Evolutionary conservation across 2,797 vertebrate species (phyloP), one percentile per base, ranked within the genome.

Genomic region (Garrulus glandarius): DNA sequence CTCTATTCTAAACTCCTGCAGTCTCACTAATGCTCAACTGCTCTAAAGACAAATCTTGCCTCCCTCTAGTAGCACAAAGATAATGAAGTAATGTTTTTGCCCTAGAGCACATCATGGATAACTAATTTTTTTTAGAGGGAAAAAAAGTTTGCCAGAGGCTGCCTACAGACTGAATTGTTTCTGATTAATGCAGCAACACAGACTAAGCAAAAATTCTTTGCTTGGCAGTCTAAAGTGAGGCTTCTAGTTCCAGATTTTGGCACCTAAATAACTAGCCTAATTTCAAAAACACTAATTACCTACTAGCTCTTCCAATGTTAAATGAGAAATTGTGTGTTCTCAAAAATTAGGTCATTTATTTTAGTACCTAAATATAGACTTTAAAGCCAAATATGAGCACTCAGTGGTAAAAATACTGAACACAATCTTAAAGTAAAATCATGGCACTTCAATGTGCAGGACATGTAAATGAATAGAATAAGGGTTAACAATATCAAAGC

Each of bases 341-440:
- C 57, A 90, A 93, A 95, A 93, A 84, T 69, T 36, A 84, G 87
- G 69, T 79, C 27, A 88, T 47, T 85, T 89, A 84, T 68, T 95
- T 91, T 59, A 78, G 57, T 29, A 59, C 11, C 18, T 86, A 90
- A 95, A 90, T 57, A 53, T 14, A 89, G 64, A 80, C 49, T 83
- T 76, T 44, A 49, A 80, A 89, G 75, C 7, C 68, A 92, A 80
- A 53, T 56, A 80, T 4, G 13, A 44, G n/a, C 29, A 79, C 78
- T 79, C 36, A 14, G 11, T 46, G 43, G 53, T 47, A 10, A 93
- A 83, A 89, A 93, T 41, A 83, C 8, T 43, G 29, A 70, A 74
- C 36, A 76, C 9, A 63, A 34, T 44, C 47, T 65, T 57, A 47
- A 85, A 80, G 27, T 14, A 76, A 84, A 87, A 69, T 30, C 30